Base-by-base conservation (phyloP, 2,888 invertebrate species). In the Hyposoter didymator region DNA sequence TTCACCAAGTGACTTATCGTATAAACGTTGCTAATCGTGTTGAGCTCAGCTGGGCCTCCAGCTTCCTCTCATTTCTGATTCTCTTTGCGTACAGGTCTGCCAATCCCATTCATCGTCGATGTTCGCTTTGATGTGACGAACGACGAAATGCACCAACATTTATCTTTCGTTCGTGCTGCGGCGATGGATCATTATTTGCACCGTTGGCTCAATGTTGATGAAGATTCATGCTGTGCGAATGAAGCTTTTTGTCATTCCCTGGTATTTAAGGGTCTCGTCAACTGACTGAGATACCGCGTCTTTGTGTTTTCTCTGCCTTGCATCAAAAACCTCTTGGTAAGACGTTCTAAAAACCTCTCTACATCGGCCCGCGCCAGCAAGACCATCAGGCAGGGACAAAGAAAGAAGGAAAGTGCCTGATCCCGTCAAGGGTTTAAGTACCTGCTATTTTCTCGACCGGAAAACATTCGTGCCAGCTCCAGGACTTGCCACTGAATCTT, bases 391-490 rank as follows among this genome's bases (percentile, higher is more conserved):
- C 8, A 8, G 45, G 66, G 39, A 78, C n/a, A 66, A 19, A 10
- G 45, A 64, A 64, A 35, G 22, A 32, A 52, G 28, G 28, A 39
- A 45, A 43, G 28, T 72, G 35, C 22, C 45, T 32, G 67, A 67
- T 47, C 47, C 35, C 67, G 70, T n/a, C 39, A 55, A 74, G 78
- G 19, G 73, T n/a, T 72, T 55, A 72, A 70, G 67, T 76, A 70
- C 45, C 45, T 64, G 32, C 28, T 80, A 32, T 64, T 52, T 52
- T 78, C 52, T 72, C 72, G 49, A 52, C 47, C 45, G 28, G 12
- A 0, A 62, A 67, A 69, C 78, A 83, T 78, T 83, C 78, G 83
- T 83, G 83, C 83, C 73, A 55, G 55, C 49, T 14, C 55, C 35
- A 28, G n/a, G 39, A 47, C 78, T 73, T 59, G 43, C 19, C 35